Evolutionary conservation across 2,888 invertebrate species (phyloP).

Genomic region (Luperina testacea): DNA sequence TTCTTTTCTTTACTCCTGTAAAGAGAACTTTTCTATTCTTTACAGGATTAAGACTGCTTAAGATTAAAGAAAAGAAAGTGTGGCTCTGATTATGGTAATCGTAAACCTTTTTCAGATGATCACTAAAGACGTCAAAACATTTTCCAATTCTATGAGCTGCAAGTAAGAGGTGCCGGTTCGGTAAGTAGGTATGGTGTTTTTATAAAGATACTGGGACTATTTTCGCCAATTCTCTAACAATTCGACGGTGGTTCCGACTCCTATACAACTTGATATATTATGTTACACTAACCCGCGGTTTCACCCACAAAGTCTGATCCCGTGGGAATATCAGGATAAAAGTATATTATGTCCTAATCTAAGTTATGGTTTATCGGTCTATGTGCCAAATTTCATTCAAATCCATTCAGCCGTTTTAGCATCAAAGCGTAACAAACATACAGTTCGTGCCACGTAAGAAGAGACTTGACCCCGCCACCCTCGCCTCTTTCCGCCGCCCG

Average conservation of each 20-base stretch:
- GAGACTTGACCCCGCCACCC: no score
- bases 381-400: neutral
- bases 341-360: neutral
- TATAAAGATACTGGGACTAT: neutral
- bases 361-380: neutral
- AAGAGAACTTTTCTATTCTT: neutral
- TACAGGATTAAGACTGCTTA: neutral
- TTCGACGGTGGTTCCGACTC: no score
- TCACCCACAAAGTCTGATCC: neutral
- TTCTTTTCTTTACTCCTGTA: neutral
- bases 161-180: no score
- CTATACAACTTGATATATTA: neutral
- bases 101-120: neutral
- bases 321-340: neutral
- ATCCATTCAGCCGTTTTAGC: neutral
- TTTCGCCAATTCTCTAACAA: neutral
- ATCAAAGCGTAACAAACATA: neutral
- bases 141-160: neutral
- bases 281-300: neutral
- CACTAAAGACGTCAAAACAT: neutral
- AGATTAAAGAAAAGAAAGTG: neutral
- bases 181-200: neutral
- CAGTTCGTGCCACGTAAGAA: no score
- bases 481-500: no score
- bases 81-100: neutral